Base-by-base conservation (phyloP, 2,888 invertebrate genomes). In the Epiblema foenella region DNA sequence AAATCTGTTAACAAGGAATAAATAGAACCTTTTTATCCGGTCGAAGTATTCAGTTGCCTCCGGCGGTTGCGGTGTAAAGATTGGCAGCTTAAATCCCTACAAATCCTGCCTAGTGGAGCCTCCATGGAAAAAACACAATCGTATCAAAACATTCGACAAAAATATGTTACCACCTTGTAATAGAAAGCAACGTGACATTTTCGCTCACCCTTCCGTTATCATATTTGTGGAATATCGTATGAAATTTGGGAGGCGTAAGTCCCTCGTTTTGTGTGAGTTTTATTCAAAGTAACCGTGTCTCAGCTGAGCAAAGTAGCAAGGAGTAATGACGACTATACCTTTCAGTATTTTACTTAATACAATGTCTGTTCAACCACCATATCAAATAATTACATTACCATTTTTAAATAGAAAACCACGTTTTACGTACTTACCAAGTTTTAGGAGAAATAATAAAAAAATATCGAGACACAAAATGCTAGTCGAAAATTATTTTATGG, bases 31-130 rank as follows among this genome's bases (percentile, higher is more conserved):
- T 89, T 90, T 88, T 86, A 87, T 86, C 83, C 85, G 82, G 84
- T 82, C 82, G 82, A 85, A 87, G 86, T 85, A 89, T 87, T 86
- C 83, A 81, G 84, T 83, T 78, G 86, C 89, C 86, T 78, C 81
- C 78, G 85, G 87, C 85, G 85, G 83, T 85, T 84, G 83, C 81
- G 82, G 77, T 77, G 79, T 79, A 81, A 82, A 89, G 87, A 91
- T 91, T 90, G 89, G 88, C 84, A 86, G 85, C 84, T 81, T 81
- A 90, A 91, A 91, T 91, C 90, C 89, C 79, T 77, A 85, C 85
- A 90, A 91, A 91, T 91, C 90, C 88, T 77, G 77, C 79, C 77
- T 81, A 81, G 82, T 79, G 77, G 82, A 84, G 81, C 84, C 79
- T 83, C 78, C 78, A 69, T 77, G 79, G 78, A 85, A 86, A 81